Conservation (phyloP, 2,888 invertebrate species). For the Lysandra coridon region DNA sequence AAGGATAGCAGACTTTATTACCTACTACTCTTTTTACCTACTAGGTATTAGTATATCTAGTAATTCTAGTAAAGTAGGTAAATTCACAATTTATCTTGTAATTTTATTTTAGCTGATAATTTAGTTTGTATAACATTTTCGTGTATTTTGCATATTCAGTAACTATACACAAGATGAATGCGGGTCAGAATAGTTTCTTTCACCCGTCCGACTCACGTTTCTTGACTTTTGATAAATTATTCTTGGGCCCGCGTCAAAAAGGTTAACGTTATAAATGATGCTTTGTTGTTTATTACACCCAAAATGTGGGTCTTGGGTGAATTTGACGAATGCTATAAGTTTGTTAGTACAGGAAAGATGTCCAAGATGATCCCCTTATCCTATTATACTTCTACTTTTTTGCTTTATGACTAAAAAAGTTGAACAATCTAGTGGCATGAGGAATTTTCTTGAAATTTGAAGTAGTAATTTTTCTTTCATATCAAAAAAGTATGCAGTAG, state of each 20-base stretch:
- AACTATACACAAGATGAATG: neutral
- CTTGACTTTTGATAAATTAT: conserved; percentile 14
- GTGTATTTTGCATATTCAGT: neutral
- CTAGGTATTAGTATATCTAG: too few relatives aligned
- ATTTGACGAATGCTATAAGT: neutral
- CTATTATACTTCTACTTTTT: neutral
- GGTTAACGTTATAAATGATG: conserved; percentile 9
- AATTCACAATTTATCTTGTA: too few relatives aligned
- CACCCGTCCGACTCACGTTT: conserved; percentile 9
- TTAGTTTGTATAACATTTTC: neutral
- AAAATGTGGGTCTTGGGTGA: neutral
- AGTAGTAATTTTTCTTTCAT: too few relatives aligned
- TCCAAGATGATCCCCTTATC: neutral
- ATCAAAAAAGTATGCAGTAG: too few relatives aligned
- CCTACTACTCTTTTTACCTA: too few relatives aligned
- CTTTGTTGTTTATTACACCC: conserved; percentile 24
- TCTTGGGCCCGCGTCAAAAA: neutral
- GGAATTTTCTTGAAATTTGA: too few relatives aligned
- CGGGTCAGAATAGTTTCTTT: neutral
- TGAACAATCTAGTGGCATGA: too few relatives aligned
- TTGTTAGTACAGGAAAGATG: neutral
- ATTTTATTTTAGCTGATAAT: neutral
- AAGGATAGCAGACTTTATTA: too few relatives aligned
- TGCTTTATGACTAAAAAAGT: too few relatives aligned
- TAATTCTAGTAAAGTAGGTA: too few relatives aligned